Conservation (phyloP, 2,113 vertebrate species). For the Varanus salvator region DNA sequence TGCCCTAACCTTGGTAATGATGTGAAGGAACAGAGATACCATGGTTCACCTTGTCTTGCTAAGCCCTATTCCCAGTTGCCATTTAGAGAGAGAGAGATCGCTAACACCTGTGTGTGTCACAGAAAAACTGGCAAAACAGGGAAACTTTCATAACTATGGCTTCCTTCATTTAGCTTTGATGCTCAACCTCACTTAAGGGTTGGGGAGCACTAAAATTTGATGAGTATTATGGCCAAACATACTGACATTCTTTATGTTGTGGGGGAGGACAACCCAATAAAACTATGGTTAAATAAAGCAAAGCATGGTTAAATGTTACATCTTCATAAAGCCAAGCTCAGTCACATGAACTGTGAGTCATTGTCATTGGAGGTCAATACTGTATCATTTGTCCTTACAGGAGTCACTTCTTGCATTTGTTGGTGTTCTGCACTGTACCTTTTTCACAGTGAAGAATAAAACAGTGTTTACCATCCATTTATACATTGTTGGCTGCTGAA, state of each 20-base stretch:
- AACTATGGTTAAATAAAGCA: not conserved
- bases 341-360: too few species aligned
- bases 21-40: too few species aligned
- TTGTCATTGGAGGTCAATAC: not conserved
- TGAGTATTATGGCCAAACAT: not conserved
- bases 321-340: not conserved
- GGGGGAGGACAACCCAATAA: too few species aligned
- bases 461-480: not conserved
- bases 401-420: not conserved
- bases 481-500: not conserved
- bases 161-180: not conserved
- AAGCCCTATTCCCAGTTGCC: too few species aligned
- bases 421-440: not conserved
- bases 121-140: too few species aligned
- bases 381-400: not conserved
- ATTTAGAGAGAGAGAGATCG: too few species aligned
- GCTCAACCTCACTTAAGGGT: not conserved
- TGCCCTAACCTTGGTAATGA: too few species aligned
- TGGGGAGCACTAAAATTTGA: not conserved
- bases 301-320: not conserved
- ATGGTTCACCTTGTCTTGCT: too few species aligned
- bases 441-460: constrained; percentile 10
- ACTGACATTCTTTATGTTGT: too few species aligned
- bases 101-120: too few species aligned
- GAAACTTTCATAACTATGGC: not conserved